Base-by-base conservation (phyloP, 1,140 invertebrate genomes). In the Oedothorax gibbosus region DNA sequence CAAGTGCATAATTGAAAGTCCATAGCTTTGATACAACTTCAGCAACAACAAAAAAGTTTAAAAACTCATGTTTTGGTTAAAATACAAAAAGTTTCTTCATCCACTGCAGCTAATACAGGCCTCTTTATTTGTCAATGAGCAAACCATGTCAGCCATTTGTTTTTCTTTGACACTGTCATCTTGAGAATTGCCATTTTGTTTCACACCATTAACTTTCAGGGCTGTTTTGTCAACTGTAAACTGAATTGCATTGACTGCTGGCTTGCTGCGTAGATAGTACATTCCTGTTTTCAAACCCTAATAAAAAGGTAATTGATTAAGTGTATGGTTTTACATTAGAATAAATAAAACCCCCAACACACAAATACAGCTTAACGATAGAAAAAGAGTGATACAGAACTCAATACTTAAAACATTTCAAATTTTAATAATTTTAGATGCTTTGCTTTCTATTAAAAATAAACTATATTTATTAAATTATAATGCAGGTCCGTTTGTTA, bases 221-320 rank as follows among this genome's bases (percentile, higher is more conserved):
- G 79, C 72, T n/a, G 68, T 81, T 69, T 99, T 99, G 90, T 99
- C 97, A 0, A 99, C 97, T 14, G 98, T 99, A 89, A 99, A 99
- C 89, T 99, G 97, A 88, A 99, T 97, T 9, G 98, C 96, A 89
- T 97, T 95, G 3, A 96, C 97, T 8, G 98, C 98, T 10, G 98
- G 96, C 88, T 98, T 99, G 0, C 97, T 99, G 51, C 98, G 92
- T 82, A 99, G 91, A 90, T 99, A 99, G 90, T 99, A 99, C 97
- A 99, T 99, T 57, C 98, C 98, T 51, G 98, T 99, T 91, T 99
- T 99, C 14, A 99, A 92, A 9, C 98, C 95, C 94, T 88, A 86
- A 87, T 76, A 68, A 2, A 20, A 0, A 68, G 7, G n/a, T 51
- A 18, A 65, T 2, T 35, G 35, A 35, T 35, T 35, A 35, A 35